Evolutionary conservation across 2,113 vertebrate species (phyloP), one percentile per base, ranked within the genome.

Genomic region (Sciurus niger): DNA sequence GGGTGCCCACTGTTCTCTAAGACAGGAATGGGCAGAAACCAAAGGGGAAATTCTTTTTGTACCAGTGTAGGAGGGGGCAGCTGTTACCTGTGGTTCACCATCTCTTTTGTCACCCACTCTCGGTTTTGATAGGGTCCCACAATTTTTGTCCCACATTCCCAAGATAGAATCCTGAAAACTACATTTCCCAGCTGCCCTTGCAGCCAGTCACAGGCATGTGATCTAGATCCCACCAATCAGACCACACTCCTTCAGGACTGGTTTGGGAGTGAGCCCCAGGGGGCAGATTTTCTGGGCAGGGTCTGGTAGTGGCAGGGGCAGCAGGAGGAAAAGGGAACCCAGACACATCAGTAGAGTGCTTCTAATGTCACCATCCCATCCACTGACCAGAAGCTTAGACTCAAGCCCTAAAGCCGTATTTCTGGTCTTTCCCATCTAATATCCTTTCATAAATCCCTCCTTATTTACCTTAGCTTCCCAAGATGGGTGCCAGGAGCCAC

Each of bases 121-220:
- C 40, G 48, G 84, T 84, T 94, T 79, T 63, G 3, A 85, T 53
- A 74, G 63, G 18, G 13, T n/a, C 30, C 46, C 37, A 32, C 5
- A 9, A 28, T 22, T 70, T 80, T 28, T 32, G 12, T 34, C 5
- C 20, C 24, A 17, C 1, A 0, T 22, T 68, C 16, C 46, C 65
- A 43, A 63, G 48, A 25, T n/a, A 91, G 70, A 73, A 78, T 65
- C 46, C 46, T 83, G 4, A 80, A 86, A 80, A 78, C 55, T 85
- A 58, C 40, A 51, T 73, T 91, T 93, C 89, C 97, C 86, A 96
- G 67, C 8, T 51, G n/a, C 65, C 55, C 79, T 72, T 77, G 18
- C 3, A 17, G 32, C 92, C 73, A 30, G 48, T 8, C 14, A 6
- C 7, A 20, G 70, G 12, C 40, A 43, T 1, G 46, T 48, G 92